phyloP scores from a whole-genome alignment of 1,140 invertebrate genomes.

The Aphaenogaster ashmeadi region DNA sequence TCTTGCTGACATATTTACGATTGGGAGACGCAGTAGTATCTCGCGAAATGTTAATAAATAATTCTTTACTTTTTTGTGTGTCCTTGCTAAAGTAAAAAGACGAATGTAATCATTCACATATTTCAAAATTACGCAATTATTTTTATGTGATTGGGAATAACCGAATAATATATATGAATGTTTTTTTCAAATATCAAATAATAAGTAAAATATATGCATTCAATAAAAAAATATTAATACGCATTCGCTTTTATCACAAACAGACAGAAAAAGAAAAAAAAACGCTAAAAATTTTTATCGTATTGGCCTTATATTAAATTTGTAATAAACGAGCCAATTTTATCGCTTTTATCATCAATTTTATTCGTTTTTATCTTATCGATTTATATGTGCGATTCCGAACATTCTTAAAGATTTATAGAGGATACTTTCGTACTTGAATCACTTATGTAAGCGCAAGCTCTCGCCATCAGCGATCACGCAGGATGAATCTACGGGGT shows the following conservation, averaged over 20 bases:
- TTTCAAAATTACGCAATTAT: background rate
- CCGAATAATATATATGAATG: background rate
- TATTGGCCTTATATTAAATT: background rate
- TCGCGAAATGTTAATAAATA: background rate
- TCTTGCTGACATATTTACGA: background rate
- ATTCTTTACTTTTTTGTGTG: background rate
- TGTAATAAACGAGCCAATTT: background rate
- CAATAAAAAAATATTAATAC: background rate
- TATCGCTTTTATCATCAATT: background rate
- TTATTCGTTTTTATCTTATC: slow-evolving; percentile 2
- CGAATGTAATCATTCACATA: background rate
- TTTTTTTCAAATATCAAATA: background rate
- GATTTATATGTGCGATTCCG: background rate
- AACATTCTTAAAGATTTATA: slow-evolving; percentile 34
- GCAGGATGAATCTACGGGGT: slow-evolving; percentile 25
- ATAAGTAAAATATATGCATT: background rate
- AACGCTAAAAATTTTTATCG: background rate
- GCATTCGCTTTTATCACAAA: background rate
- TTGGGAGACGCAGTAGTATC: background rate
- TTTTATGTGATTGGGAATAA: background rate
- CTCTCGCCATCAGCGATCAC: slow-evolving; percentile 27
- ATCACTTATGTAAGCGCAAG: slow-evolving; percentile 24
- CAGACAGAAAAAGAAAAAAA: background rate
- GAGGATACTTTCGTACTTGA: slow-evolving; percentile 24
- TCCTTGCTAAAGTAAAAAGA: background rate